These are phyloP conservation scores for Sacculina carcini DNA, from an alignment of 2,888 invertebrate genomes.

Conservation along the genomic window DNA sequence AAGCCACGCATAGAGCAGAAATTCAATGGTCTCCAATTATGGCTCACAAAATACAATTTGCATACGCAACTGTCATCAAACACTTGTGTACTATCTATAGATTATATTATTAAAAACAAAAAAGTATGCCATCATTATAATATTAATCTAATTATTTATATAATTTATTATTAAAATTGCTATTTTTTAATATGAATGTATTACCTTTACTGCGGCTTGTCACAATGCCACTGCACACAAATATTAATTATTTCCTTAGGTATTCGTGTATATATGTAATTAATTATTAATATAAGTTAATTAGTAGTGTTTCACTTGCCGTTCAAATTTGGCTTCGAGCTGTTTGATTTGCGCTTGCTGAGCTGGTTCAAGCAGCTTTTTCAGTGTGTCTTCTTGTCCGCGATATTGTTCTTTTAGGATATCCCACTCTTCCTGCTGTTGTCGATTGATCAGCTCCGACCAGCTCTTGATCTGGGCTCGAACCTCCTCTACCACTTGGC, in stretches of 20 bases:
- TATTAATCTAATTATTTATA: neutral
- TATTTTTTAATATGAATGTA: too few species aligned
- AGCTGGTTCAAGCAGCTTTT: slow-evolving; percentile 50
- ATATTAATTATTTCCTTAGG: too few species aligned
- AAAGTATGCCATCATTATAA: neutral
- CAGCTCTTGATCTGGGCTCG: slow-evolving; percentile 85
- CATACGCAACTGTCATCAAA: too few species aligned
- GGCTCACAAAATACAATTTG: too few species aligned
- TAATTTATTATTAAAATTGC: too few species aligned
- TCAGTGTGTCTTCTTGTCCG: slow-evolving; percentile 29
- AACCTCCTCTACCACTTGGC: slow-evolving; percentile 34
- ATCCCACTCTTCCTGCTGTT: slow-evolving; percentile 52
- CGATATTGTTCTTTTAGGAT: slow-evolving; percentile 36
- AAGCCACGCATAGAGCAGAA: too few species aligned
- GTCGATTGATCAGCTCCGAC: slow-evolving; percentile 64
- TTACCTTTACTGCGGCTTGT: too few species aligned
- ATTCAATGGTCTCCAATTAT: too few species aligned
- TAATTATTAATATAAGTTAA: too few species aligned
- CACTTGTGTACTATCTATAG: too few species aligned
- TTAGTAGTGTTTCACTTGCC: slow-evolving; percentile 22
- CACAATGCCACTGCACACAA: too few species aligned
- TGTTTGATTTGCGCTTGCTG: slow-evolving; percentile 68
- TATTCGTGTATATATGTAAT: too few species aligned
- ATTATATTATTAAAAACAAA: neutral
- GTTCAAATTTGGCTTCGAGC: slow-evolving; percentile 62